Evolutionary conservation across 2,113 vertebrate genomes (phyloP).

Genomic region (Chionomys nivalis): DNA sequence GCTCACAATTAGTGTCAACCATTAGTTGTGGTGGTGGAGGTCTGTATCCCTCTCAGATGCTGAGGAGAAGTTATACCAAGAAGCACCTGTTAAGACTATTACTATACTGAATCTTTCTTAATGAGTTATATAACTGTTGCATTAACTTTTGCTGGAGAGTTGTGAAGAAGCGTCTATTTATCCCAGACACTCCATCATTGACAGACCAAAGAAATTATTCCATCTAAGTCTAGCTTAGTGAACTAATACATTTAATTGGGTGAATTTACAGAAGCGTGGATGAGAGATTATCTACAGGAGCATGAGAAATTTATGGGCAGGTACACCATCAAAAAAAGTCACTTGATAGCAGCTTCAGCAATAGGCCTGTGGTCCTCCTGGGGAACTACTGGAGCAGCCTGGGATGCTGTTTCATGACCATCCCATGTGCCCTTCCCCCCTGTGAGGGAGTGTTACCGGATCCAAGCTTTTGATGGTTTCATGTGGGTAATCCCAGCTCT

Average conservation of each 20-base stretch:
- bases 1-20: background rate
- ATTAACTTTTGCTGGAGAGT: background rate
- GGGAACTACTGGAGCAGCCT: background rate
- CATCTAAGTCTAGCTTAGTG: background rate
- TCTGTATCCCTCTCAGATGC: background rate
- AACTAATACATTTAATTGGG: background rate
- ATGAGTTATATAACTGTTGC: background rate
- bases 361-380: background rate
- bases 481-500: background rate
- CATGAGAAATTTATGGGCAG: background rate
- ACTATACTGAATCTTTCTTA: background rate
- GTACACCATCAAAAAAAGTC: background rate
- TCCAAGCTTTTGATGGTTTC: background rate
- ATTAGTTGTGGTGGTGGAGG: background rate
- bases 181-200: background rate
- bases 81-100: background rate
- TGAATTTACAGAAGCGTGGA: background rate
- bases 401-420: too few relatives aligned
- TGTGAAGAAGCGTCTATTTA: background rate
- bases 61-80: background rate
- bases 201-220: background rate
- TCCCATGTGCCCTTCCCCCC: background rate
- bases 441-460: background rate
- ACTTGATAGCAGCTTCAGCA: background rate
- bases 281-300: background rate